A percentile compares a stretch with the other conserved stretches of the same genome.
phyloP scores from a whole-genome alignment of 1,140 invertebrate genomes.

The Mercenaria mercenaria region DNA sequence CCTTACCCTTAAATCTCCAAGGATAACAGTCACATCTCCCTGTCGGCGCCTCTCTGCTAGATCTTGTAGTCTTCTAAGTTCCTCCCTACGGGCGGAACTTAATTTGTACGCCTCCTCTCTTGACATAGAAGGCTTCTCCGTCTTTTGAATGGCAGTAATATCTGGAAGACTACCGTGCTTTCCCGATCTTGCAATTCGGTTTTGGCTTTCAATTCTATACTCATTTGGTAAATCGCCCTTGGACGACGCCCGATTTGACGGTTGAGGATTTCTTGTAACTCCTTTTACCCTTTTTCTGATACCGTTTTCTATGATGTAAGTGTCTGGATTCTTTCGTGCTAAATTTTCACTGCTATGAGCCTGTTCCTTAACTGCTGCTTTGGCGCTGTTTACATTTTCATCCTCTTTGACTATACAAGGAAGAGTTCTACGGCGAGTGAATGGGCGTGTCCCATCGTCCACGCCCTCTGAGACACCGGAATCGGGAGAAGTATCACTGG shows the following conservation, averaged over 20 bases:
- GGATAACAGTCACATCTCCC: constrained; percentile 84
- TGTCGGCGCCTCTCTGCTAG: constrained; percentile 90
- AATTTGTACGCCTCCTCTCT: constrained; percentile 97
- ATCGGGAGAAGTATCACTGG: constrained; percentile 85
- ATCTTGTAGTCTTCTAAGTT: constrained; percentile 95
- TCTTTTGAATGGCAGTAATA: constrained; percentile 88
- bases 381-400: constrained; percentile 59
- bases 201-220: constrained; percentile 95
- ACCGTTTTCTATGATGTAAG: constrained; percentile 86
- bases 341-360: constrained; percentile 84
- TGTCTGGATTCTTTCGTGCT: constrained; percentile 81
- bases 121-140: constrained; percentile 91
- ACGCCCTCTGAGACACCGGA: constrained; percentile 85
- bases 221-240: constrained; percentile 77
- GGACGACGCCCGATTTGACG: constrained; percentile 75
- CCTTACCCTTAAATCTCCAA: constrained; percentile 93
- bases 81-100: constrained; percentile 96
- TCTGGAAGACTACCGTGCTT: constrained; percentile 93
- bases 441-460: constrained; percentile 80
- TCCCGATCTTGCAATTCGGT: constrained; percentile 62
- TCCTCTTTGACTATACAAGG: constrained; percentile 82
- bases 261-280: constrained; percentile 71
- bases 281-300: constrained; percentile 85
- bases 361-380: constrained; percentile 72
- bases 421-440: constrained; percentile 82